Evolutionary conservation across 2,888 invertebrate genomes (phyloP).

Genomic region (Catotricha subobsoleta): DNA sequence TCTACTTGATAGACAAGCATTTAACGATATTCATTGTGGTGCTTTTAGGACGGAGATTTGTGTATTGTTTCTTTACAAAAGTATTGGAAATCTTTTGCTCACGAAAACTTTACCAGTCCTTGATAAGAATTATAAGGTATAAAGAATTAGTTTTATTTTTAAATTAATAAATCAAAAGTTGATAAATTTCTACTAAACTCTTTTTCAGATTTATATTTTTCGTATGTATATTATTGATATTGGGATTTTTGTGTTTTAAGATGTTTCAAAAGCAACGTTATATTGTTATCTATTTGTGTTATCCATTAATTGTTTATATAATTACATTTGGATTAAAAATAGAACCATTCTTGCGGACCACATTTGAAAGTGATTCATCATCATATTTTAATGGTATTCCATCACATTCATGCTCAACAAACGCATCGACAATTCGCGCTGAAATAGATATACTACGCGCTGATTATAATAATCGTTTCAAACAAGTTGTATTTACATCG

Average conservation of each 20-base stretch:
- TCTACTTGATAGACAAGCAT: conserved; percentile 82
- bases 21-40: conserved; percentile 68
- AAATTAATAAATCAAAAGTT: background rate
- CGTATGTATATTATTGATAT: conserved; percentile 37
- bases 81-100: conserved; percentile 33
- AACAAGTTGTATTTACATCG: conserved; percentile 69
- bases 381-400: conserved; percentile 38
- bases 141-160: background rate
- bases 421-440: conserved; percentile 50
- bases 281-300: conserved; percentile 64
- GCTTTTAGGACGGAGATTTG: conserved; percentile 59
- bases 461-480: conserved; percentile 79
- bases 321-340: conserved; percentile 64
- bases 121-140: conserved; percentile 18
- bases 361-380: conserved; percentile 24
- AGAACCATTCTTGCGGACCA: conserved; percentile 53
- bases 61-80: conserved; percentile 42
- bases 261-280: conserved; percentile 57
- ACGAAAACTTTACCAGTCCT: conserved; percentile 21
- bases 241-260: conserved; percentile 51
- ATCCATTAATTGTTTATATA: conserved; percentile 74
- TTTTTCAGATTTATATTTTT: conserved; percentile 40
- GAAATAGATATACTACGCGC: conserved; percentile 71
- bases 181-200: background rate
- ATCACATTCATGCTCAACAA: conserved; percentile 58